phyloP scores from a whole-genome alignment of 2,113 vertebrate species.

The Ailurus styani region DNA sequence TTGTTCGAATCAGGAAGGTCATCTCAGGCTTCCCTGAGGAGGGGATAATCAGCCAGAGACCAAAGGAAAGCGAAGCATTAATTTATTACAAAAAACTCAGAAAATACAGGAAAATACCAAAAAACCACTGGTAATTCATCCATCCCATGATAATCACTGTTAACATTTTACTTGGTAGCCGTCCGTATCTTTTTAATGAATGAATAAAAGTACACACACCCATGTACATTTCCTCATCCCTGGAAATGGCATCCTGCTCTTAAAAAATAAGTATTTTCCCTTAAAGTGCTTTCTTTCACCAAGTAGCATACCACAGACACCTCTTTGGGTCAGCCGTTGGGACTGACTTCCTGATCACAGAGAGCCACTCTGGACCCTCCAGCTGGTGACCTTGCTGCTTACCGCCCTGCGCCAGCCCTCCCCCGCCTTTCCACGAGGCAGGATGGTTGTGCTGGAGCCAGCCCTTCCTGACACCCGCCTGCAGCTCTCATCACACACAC shows the following conservation, averaged over 20 bases:
- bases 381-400: not conserved
- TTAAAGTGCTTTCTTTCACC: not conserved
- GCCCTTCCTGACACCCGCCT: not conserved
- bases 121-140: not conserved
- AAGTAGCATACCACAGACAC: fast-evolving
- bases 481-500: not conserved
- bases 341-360: not conserved
- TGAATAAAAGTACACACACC: not conserved
- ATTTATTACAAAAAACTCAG: not conserved
- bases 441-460: not conserved
- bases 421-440: not conserved
- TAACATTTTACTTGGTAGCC: not conserved
- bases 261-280: not conserved
- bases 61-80: not conserved
- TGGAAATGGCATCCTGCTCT: not conserved
- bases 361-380: not conserved
- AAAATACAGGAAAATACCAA: not conserved
- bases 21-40: not conserved
- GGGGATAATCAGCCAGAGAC: not conserved
- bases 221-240: not conserved
- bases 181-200: not conserved
- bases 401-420: not conserved
- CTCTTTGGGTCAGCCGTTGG: not conserved
- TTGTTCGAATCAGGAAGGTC: not conserved
- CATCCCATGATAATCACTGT: not conserved